Base-by-base conservation (phyloP, 2,888 invertebrate species). In the Tryphoninae sp. region DNA sequence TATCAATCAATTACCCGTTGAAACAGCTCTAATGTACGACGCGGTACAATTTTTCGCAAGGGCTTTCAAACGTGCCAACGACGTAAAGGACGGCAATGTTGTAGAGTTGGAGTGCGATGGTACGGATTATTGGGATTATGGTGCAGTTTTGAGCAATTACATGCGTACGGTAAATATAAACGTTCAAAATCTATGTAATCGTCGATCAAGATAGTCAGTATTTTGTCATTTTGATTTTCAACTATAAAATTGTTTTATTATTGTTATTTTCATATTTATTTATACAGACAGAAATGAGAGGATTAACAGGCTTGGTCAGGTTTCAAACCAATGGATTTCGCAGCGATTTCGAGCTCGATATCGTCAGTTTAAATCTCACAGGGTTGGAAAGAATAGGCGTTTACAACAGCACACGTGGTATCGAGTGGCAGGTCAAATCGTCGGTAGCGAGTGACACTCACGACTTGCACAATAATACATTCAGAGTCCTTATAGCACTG, bases 11-110 rank as follows among this genome's bases (percentile, higher is more conserved):
- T 85, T 95, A 11, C 93, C 94, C 92, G 94, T 96, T 8, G 95
- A 96, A 89, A 95, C 96, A 81, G 98, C 97, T 7, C 93, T 98
- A 82, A 94, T 97, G 86, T 96, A 96, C 89, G 98, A 98, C 90
- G 96, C 97, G 0, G 96, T 98, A 11, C 94, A 94, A 83, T 92
- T 98, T 84, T 96, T 97, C 91, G 95, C 96, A n/a, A 94, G 95
- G 88, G 97, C 96, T 61, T 93, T 98, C 72, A 94, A 95, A 86
- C 95, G 95, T 88, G 91, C 96, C 8, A 93, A 93, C 59, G 92
- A 92, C 73, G 89, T 92, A 13, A 88, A 89, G 22, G 91, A 93
- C 80, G 93, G 94, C 9, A 90, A 92, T 26, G 88, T 93, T 2
- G 92, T 92, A 86, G 86, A 92, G 51, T 91, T 96, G 11, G 93